phyloP scores from a whole-genome alignment of 2,888 invertebrate genomes.

The Drosophila anomalipes region DNA sequence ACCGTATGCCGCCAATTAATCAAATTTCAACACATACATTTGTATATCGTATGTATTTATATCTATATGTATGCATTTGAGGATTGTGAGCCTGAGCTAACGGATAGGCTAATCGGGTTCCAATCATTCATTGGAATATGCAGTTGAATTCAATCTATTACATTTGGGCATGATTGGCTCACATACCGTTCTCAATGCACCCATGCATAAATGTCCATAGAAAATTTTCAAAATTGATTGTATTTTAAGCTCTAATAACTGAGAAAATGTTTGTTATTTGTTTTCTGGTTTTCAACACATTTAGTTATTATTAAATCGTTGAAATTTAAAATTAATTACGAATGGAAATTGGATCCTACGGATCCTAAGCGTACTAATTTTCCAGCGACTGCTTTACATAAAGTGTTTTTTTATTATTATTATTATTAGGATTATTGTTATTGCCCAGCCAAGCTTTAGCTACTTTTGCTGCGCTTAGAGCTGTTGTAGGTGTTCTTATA shows the following conservation, averaged over 20 bases:
- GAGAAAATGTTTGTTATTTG: background rate
- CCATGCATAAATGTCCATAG: background rate
- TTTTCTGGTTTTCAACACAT: background rate
- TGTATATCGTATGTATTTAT: background rate
- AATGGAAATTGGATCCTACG: background rate
- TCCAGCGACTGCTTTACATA: background rate
- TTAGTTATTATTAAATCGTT: background rate
- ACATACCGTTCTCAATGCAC: background rate
- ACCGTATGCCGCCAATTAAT: conserved; percentile 38
- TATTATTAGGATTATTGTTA: conserved; percentile 6
- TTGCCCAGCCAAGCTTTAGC: background rate
- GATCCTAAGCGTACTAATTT: background rate
- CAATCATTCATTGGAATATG: background rate
- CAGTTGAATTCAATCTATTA: background rate
- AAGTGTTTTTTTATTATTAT: background rate
- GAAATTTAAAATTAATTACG: background rate
- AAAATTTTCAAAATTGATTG: background rate
- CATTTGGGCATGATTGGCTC: background rate
- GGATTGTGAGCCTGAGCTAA: background rate
- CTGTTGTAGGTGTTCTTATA: conserved; percentile 87
- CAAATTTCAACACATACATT: conserved; percentile 28
- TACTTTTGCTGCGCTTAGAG: conserved; percentile 10
- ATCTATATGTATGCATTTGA: background rate
- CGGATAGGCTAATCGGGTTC: background rate
- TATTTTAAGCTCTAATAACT: background rate